These are phyloP conservation scores for Drosophila busckii DNA, from an alignment of 1,140 invertebrate species.

Conservation along the genomic window DNA sequence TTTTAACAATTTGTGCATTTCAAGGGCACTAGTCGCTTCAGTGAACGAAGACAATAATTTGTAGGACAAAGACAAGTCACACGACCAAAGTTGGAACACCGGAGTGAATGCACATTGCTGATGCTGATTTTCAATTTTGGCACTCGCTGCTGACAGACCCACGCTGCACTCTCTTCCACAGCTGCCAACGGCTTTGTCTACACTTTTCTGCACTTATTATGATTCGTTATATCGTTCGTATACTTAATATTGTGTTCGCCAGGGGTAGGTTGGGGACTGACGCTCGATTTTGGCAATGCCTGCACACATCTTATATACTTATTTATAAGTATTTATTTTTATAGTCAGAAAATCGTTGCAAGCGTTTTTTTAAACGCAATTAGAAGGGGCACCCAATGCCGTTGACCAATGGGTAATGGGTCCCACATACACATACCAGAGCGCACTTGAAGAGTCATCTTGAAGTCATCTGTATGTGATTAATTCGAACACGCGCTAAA, in stretches of 20 bases:
- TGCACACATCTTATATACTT: slow-evolving; percentile 33
- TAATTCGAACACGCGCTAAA: slow-evolving; percentile 55
- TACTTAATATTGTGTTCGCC: slow-evolving; percentile 2
- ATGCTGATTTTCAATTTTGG: slow-evolving; percentile 11
- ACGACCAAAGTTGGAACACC: slow-evolving; percentile 41
- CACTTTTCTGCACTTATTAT: slow-evolving; percentile 46
- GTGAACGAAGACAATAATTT: background rate
- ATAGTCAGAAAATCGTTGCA: slow-evolving; percentile 51
- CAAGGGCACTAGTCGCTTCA: slow-evolving; percentile 17
- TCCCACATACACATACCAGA: too few relatives aligned
- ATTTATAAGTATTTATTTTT: slow-evolving; percentile 47
- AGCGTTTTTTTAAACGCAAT: slow-evolving; percentile 65
- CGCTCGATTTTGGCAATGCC: slow-evolving; percentile 22
- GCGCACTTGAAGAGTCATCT: slow-evolving; percentile 32
- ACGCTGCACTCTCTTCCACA: slow-evolving; percentile 29
- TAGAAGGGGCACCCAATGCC: slow-evolving; percentile 51
- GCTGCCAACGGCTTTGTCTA: slow-evolving; percentile 36
- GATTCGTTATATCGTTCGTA: slow-evolving; percentile 27
- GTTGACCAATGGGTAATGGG: slow-evolving; percentile 33
- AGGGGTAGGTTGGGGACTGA: background rate
- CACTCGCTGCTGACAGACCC: slow-evolving; percentile 39
- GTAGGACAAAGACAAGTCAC: slow-evolving; percentile 47
- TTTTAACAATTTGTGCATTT: background rate
- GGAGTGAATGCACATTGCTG: slow-evolving; percentile 11
- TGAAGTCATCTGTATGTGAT: slow-evolving; percentile 54